Base-by-base conservation (phyloP, 64 coral and sea anemone genomes). In the Platygyra sinensis region DNA sequence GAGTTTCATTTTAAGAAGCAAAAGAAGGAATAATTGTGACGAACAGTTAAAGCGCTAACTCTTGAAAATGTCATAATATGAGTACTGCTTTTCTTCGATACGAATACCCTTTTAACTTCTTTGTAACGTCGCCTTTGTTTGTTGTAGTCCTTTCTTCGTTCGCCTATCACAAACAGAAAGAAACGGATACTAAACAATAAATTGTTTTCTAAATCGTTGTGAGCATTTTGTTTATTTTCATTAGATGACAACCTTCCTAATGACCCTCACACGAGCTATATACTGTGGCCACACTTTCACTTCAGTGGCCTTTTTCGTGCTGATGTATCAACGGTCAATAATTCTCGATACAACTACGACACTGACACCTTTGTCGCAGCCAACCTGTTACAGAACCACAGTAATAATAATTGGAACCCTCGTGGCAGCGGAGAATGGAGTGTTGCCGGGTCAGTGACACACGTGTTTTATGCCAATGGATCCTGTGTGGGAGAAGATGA, bases 391-490 rank as follows among this genome's bases (percentile, higher is more conserved):
- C 24, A 28, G 19, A 24, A 63, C 24, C 59, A 0, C 5, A 8
- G 18, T 5, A 32, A 7, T 60, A 8, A 12, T 5, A 32, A 7
- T 60, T 86, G 72, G 72, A 92, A 86, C 38, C 57, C 90, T 50
- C 20, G 10, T 50, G 90, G 90, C 33, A 86, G 52, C 0, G 90
- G 81, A 2, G 81, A 92, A 86, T 92, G 90, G 90, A 72, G 80
- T 2, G 74, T 84, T 19, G 29, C 64, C 36, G 80, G 78, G 42
- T 18, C 24, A 2, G 82, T 92, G 28, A 92, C 81, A 5, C 60
- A 86, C 19, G 60, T 86, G 14, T 92, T 74, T 54, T 76, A 86
- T 63, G 54, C 54, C 1, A 27, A 92, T 78, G 82, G 30, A 64
- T 31, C 33, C 2, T 92, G 90, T 60, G 28, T 78, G 5, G n/a